Evolutionary conservation across 2,888 invertebrate species (phyloP).

Genomic region (Leptopterna dolabrata): DNA sequence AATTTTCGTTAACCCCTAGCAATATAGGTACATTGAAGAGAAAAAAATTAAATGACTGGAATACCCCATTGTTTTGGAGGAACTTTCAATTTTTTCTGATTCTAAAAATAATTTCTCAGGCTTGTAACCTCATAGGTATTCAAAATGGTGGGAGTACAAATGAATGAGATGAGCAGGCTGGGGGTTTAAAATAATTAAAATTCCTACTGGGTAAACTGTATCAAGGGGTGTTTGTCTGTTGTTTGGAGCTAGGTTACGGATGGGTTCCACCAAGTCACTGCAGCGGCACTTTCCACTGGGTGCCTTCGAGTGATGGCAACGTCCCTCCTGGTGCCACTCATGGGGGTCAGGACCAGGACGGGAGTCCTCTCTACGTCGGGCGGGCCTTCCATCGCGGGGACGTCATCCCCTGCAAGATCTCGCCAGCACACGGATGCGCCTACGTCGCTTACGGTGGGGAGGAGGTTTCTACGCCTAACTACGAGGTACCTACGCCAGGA

Average conservation of each 20-base stretch:
- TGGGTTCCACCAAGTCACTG: conserved; percentile 46
- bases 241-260: conserved; percentile 53
- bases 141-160: too few species aligned
- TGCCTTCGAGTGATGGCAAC: conserved; percentile 65
- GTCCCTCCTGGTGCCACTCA: conserved; percentile 71
- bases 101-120: too few species aligned
- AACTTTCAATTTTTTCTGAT: too few species aligned
- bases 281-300: conserved; percentile 58
- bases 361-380: conserved; percentile 79
- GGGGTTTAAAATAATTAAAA: too few species aligned
- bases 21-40: too few species aligned
- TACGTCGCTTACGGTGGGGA: conserved; percentile 63
- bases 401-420: conserved; percentile 65
- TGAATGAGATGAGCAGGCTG: too few species aligned
- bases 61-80: too few species aligned
- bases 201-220: background rate
- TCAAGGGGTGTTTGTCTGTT: too few species aligned
- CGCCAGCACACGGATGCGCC: conserved; percentile 63
- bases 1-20: too few species aligned
- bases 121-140: too few species aligned
- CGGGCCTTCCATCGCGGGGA: conserved; percentile 68
- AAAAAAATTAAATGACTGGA: too few species aligned
- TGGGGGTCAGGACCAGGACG: conserved; percentile 79
- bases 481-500: conserved; percentile 66
- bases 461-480: conserved; percentile 63